phyloP scores from a whole-genome alignment of 2,888 invertebrate species.

The Dascillus cervinus region DNA sequence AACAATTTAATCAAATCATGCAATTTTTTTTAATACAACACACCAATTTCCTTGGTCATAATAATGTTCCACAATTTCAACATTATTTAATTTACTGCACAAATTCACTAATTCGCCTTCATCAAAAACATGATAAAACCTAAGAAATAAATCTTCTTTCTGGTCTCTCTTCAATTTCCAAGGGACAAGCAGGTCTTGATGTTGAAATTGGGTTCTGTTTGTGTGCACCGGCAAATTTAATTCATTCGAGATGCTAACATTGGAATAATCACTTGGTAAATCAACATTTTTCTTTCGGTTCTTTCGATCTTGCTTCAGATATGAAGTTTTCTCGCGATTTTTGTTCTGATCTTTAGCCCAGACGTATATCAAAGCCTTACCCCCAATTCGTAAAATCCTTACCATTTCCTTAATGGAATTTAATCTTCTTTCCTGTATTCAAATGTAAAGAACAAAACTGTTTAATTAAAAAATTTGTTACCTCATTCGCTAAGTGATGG shows the following conservation, averaged over 20 bases:
- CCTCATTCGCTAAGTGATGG: constrained; percentile 84
- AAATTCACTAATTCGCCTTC: constrained; percentile 69
- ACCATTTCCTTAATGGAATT: constrained; percentile 70
- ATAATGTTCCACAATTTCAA: constrained; percentile 60
- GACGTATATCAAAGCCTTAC: constrained; percentile 81
- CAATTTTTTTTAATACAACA: constrained; percentile 61
- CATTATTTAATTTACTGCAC: constrained; percentile 47
- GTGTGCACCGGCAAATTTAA: constrained; percentile 70
- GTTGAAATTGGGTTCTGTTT: constrained; percentile 83
- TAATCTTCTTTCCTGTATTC: constrained; percentile 57
- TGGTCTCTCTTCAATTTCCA: constrained; percentile 71
- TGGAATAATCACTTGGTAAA: constrained; percentile 21
- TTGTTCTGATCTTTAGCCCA: constrained; percentile 90
- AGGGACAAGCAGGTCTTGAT: constrained; percentile 89
- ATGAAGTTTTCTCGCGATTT: constrained; percentile 58
- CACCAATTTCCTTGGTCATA: constrained; percentile 99
- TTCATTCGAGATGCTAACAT: constrained; percentile 22
- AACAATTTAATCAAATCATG: not conserved
- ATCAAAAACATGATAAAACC: constrained; percentile 92
- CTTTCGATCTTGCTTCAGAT: constrained; percentile 56
- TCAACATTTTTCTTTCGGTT: constrained; percentile 34
- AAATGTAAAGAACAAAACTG: constrained; percentile 4
- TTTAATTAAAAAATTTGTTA: constrained; percentile 29
- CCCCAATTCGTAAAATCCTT: constrained; percentile 63
- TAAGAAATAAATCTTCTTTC: constrained; percentile 52